Conservation (phyloP, 1,140 invertebrate genomes). For the roundworm (Caenorhabditis elegans) region DNA sequence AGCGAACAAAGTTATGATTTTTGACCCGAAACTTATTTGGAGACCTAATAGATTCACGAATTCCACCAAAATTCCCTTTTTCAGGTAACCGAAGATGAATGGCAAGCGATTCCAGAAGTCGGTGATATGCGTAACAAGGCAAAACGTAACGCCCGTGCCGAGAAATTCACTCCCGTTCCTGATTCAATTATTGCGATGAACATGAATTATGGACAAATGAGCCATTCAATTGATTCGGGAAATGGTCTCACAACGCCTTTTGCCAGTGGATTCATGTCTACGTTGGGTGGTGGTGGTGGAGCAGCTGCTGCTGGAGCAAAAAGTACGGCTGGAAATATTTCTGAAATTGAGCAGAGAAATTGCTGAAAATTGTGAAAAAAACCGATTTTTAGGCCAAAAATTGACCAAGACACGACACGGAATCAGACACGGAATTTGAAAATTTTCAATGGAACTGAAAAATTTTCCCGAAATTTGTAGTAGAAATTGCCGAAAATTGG, state of each 20-base stretch:
- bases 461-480: too few relatives aligned
- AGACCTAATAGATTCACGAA: too few relatives aligned
- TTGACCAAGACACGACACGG: too few relatives aligned
- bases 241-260: slow-evolving; percentile 65
- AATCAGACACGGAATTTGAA: too few relatives aligned
- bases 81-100: slow-evolving; percentile 80
- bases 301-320: not conserved
- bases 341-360: too few relatives aligned
- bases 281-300: slow-evolving; percentile 37
- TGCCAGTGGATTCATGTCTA: slow-evolving; percentile 45
- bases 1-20: too few relatives aligned
- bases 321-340: not conserved
- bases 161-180: slow-evolving; percentile 95
- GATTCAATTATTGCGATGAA: slow-evolving; percentile 89
- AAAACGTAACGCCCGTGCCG: slow-evolving; percentile 87
- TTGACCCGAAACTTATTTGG: too few relatives aligned
- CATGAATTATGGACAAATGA: slow-evolving; percentile 78
- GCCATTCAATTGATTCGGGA: slow-evolving; percentile 79
- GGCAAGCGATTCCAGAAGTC: slow-evolving; percentile 95
- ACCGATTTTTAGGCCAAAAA: too few relatives aligned
- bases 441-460: too few relatives aligned
- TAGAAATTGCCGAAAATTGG: too few relatives aligned
- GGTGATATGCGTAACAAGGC: slow-evolving; percentile 97
- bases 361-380: too few relatives aligned
- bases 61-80: too few relatives aligned